These are phyloP conservation scores for Augochlorella aurata DNA, from an alignment of 2,888 invertebrate species.

Conservation along the genomic window DNA sequence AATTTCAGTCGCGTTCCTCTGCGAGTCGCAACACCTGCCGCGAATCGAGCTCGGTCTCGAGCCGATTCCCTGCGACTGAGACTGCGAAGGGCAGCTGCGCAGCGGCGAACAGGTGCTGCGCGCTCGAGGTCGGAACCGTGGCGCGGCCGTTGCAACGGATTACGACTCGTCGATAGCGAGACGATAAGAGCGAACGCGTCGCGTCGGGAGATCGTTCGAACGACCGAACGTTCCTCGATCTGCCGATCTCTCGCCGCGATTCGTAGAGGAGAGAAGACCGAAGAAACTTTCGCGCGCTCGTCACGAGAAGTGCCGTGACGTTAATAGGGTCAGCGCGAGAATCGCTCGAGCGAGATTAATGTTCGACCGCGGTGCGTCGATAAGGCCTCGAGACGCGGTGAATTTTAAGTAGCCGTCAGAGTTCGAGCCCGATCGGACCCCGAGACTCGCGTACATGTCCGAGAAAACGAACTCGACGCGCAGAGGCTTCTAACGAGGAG, in stretches of 20 bases:
- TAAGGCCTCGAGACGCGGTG: slow-evolving; percentile 31
- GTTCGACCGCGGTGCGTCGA: slow-evolving; percentile 50
- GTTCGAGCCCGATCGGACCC: slow-evolving; percentile 3
- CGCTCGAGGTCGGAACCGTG: slow-evolving; percentile 35
- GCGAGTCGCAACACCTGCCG: slow-evolving; percentile 42
- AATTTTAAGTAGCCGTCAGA: slow-evolving; percentile 36
- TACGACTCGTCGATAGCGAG: neutral
- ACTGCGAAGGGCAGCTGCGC: slow-evolving; percentile 46
- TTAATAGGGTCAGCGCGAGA: slow-evolving; percentile 67
- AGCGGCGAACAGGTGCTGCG: slow-evolving; percentile 52
- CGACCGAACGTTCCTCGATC: neutral
- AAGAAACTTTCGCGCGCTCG: slow-evolving; percentile 25
- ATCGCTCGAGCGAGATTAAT: slow-evolving; percentile 66
- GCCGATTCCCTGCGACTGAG: slow-evolving; percentile 24
- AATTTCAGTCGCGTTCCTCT: slow-evolving; percentile 44
- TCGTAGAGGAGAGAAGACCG: slow-evolving; percentile 17
- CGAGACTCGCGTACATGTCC: neutral
- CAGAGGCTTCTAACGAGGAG: slow-evolving; percentile 30
- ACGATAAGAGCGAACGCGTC: neutral
- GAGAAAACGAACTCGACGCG: slow-evolving; percentile 24
- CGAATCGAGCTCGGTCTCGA: neutral
- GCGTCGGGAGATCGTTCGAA: neutral
- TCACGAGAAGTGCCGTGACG: slow-evolving; percentile 38
- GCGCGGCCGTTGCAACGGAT: slow-evolving; percentile 18
- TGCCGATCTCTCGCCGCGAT: neutral